Percentiles rank a stretch among this genome's conserved stretches.
Evolutionary conservation across 1,140 invertebrate genomes (phyloP).

Genomic region (Pogonus chalceus): DNA sequence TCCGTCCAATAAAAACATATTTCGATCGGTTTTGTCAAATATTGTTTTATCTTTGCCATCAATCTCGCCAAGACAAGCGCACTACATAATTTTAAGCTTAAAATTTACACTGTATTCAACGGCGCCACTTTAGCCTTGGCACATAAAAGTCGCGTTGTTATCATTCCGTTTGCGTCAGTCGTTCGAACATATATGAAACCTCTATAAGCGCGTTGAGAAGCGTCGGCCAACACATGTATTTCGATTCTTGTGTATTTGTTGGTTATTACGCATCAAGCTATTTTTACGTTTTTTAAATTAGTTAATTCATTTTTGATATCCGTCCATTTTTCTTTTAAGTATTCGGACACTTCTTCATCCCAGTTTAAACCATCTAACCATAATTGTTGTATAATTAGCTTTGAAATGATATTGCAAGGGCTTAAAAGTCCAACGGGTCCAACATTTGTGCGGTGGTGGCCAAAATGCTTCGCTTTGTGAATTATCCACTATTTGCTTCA

Average conservation of each 20-base stretch:
- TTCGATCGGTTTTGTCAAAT: constrained; percentile 24
- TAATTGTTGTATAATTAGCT: too few species aligned
- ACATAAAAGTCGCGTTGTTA: constrained; percentile 19
- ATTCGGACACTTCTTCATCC: too few species aligned
- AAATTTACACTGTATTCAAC: constrained; percentile 28
- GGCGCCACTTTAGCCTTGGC: constrained; percentile 34
- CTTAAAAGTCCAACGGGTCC: too few species aligned
- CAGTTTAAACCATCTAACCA: too few species aligned
- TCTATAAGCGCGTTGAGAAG: constrained; percentile 27
- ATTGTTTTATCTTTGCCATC: constrained; percentile 14
- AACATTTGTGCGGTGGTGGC: too few species aligned
- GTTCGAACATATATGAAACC: constrained; percentile 28
- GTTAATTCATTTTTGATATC: too few species aligned
- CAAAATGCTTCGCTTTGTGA: too few species aligned
- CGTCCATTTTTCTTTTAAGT: too few species aligned
- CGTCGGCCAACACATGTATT: constrained; percentile 28
- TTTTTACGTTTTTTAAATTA: constrained; percentile 8
- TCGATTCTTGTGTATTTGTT: neutral
- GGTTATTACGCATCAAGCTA: constrained; percentile 18
- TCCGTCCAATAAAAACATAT: constrained; percentile 19
- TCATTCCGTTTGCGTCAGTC: too few species aligned
- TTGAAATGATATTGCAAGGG: too few species aligned
- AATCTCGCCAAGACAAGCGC: constrained; percentile 27
- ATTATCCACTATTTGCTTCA: too few species aligned
- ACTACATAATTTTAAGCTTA: constrained; percentile 34